Evolutionary conservation across 2,113 vertebrate genomes (phyloP), one percentile per base, ranked within the genome.

Genomic region (Petromus typicus): DNA sequence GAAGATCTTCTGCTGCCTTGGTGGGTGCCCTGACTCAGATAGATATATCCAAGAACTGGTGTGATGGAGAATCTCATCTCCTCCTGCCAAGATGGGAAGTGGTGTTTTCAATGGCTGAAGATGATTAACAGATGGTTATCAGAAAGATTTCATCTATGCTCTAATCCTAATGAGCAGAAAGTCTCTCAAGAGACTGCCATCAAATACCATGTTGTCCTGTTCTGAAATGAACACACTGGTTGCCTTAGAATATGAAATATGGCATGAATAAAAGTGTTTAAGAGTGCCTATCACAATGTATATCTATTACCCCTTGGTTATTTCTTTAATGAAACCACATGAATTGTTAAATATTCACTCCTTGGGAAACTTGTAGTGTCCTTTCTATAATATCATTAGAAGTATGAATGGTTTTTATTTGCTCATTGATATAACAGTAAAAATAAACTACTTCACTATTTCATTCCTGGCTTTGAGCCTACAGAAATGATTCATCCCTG

Each of bases 131-230:
- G n/a, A 89, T 89, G 40, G 30, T n/a, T 88, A 61, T 75, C 23
- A 66, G 34, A 59, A 59, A 93, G 6, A 66, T 88, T 88, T 45
- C 54, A 54, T 23, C 34, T 83, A 27, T 56, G 34, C n/a, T 89
- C 20, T 89, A 83, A 84, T 20, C 37, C 61, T 91, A 79, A 66
- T 59, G 25, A 94, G 51, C 23, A 81, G 67, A 93, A 86, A 95
- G 14, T 43, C 61, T 17, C 20, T 79, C 11, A 93, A 90, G n/a
- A 76, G 92, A n/a, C 5, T 86, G 63, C 48, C 32, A 45, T 56
- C 45, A 61, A 78, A 40, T 67, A 79, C 30, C 34, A 16, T 8
- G 17, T 45, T n/a, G 88, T 10, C 30, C 85, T 37, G 11, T 78
- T 23, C 48, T 91, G 17, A 93, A 95, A 67, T 85, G 54, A 94